Evolutionary conservation across 2,113 vertebrate species (phyloP), one percentile per base, ranked within the genome.

Genomic region (Melanocharis versteri): DNA sequence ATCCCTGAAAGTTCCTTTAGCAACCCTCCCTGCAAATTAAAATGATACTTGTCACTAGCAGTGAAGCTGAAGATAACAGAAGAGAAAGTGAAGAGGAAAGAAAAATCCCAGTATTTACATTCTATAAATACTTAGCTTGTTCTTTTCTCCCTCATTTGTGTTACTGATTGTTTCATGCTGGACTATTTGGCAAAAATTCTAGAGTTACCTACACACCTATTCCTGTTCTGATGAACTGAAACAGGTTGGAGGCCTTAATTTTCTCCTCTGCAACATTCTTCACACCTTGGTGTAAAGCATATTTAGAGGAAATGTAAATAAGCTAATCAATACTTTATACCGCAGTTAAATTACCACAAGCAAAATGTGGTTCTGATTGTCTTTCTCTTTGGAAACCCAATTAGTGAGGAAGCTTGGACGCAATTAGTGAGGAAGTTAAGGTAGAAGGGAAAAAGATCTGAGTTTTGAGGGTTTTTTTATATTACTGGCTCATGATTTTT

Each of bases 391-490:
- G 61, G 68, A 77, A 90, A 77, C 21, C 37, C 33, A 88, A 23
- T 87, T 71, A 95, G 56, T 42, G 89, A 92, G 60, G n/a, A 89
- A 90, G 53, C 45, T 96, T 94, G 75, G 60, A 77, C 21, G 27
- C 33, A 87, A 33, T 86, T 76, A 95, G 42, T 45, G 83, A 94
- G 28, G 26, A 69, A 87, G 10, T 61, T 89, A 69, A 93, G 71
- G 54, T 73, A 90, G 70, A 96, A 61, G 60, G 54, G 53, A 64
- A 44, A 93, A 54, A 72, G 57, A 83, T 92, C 57, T 78, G 72
- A 92, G 40, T 60, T 86, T 68, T 91, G 44, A 66, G 58, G 50
- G 40, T 3, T 78, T 91, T 91, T 96, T 68, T 33, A 6, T 70
- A 57, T 47, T 50, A 64, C 60, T 10, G 0, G 70, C 83, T 82